Evolutionary conservation across 2,888 invertebrate genomes (phyloP).

Genomic region (Holacanthella duospinosa): DNA sequence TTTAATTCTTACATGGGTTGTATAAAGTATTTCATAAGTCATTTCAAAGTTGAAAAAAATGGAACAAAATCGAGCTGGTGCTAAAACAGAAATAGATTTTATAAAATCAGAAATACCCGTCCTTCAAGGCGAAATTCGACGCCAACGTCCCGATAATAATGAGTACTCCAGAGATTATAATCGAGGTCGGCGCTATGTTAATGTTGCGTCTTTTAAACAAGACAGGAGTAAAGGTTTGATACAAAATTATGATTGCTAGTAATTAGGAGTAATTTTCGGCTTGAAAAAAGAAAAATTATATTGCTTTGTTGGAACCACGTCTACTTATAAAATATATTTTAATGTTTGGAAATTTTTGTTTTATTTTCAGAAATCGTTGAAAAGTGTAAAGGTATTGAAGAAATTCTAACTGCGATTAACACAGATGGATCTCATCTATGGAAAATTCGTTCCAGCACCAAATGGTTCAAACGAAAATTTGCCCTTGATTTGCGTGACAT

Average conservation of each 20-base stretch:
- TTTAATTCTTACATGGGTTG: no score
- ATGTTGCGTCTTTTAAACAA: neutral
- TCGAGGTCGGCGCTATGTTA: neutral
- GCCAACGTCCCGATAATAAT: no score
- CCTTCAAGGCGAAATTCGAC: no score
- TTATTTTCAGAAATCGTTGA: constrained; percentile 36
- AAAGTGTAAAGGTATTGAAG: constrained; percentile 38
- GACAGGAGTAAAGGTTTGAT: neutral
- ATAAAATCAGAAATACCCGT: no score
- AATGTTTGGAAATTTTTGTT: neutral
- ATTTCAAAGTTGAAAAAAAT: no score
- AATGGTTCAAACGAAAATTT: constrained; percentile 39
- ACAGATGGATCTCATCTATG: constrained; percentile 39
- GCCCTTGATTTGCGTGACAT: constrained; percentile 39
- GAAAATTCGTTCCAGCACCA: constrained; percentile 41
- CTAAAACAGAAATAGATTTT: no score
- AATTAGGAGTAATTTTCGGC: no score
- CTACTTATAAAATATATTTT: neutral
- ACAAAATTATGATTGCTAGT: neutral
- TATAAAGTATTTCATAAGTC: no score
- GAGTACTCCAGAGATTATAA: no score
- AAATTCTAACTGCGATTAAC: constrained; percentile 39
- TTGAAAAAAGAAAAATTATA: no score
- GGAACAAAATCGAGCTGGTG: no score
- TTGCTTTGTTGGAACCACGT: neutral